Conservation (phyloP, 2,888 invertebrate genomes). For the Drosophila tanythrix region DNA sequence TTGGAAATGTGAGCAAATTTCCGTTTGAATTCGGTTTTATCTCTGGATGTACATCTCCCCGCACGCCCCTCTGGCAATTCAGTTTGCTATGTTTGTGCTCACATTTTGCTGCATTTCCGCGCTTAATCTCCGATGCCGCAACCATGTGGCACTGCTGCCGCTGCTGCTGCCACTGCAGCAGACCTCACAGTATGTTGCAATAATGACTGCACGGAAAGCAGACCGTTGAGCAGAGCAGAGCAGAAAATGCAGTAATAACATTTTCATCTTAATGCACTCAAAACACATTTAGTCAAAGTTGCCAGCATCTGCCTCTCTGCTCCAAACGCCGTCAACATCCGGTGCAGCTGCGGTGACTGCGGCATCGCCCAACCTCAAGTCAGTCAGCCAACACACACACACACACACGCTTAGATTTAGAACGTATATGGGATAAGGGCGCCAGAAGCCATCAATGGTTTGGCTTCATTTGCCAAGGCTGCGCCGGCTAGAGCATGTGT, state of each 20-base stretch:
- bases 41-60: not conserved
- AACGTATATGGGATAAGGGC: slow-evolving; percentile 3
- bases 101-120: slow-evolving; percentile 60
- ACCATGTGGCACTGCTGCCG: slow-evolving; percentile 25
- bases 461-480: slow-evolving; percentile 57
- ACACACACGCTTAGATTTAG: slow-evolving; percentile 9
- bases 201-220: slow-evolving; percentile 59
- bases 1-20: slow-evolving; percentile 45
- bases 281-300: slow-evolving; percentile 78
- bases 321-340: slow-evolving; percentile 56
- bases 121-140: slow-evolving; percentile 65
- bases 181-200: slow-evolving; percentile 67
- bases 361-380: slow-evolving; percentile 57
- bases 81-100: slow-evolving; percentile 37
- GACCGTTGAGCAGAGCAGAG: slow-evolving; percentile 7
- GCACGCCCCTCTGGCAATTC: not conserved
- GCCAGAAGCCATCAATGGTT: slow-evolving; percentile 50
- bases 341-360: slow-evolving; percentile 52
- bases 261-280: slow-evolving; percentile 77
- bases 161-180: slow-evolving; percentile 14
- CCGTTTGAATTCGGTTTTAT: slow-evolving; percentile 26
- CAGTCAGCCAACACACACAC: slow-evolving; percentile 34
- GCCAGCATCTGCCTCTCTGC: slow-evolving; percentile 51
- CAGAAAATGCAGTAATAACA: slow-evolving; percentile 63
- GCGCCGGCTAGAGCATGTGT: slow-evolving; percentile 29